A percentile compares a stretch with the other conserved stretches of the same genome.
Evolutionary conservation across 2,113 vertebrate species (phyloP).

Genomic region (Lophius piscatorius): DNA sequence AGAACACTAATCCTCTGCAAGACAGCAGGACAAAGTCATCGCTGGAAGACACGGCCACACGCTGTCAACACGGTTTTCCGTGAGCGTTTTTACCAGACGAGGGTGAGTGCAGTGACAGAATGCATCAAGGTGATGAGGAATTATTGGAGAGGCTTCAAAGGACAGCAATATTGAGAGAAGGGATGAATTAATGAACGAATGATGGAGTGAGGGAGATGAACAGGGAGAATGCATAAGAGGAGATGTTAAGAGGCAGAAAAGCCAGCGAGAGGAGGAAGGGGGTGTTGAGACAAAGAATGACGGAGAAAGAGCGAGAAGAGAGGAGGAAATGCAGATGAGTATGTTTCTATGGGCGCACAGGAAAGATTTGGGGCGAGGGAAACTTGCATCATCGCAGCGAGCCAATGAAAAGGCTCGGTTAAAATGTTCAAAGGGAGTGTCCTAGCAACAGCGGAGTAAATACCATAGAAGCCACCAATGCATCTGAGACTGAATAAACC

Average conservation of each 20-base stretch:
- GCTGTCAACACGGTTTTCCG: slow-evolving; percentile 54
- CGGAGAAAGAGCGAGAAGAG: slow-evolving; percentile 39
- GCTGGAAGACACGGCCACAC: slow-evolving; percentile 36
- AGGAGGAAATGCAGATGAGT: slow-evolving; percentile 66
- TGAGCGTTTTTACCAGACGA: slow-evolving; percentile 31
- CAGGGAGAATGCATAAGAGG: slow-evolving; percentile 14
- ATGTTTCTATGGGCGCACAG: slow-evolving; percentile 81
- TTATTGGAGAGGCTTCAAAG: background rate
- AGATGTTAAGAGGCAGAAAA: slow-evolving; percentile 1
- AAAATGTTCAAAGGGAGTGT: slow-evolving; percentile 86
- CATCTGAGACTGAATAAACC: slow-evolving; percentile 51
- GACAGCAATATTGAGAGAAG: slow-evolving; percentile 8
- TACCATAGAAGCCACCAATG: slow-evolving; percentile 72
- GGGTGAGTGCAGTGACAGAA: slow-evolving; percentile 46
- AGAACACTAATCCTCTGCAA: slow-evolving; percentile 42
- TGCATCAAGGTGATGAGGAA: slow-evolving; percentile 10
- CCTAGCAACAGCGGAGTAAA: slow-evolving; percentile 86
- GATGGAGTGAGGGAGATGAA: slow-evolving; percentile 21
- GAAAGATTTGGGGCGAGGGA: slow-evolving; percentile 82
- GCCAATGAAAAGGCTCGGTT: slow-evolving; percentile 77
- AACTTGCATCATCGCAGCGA: slow-evolving; percentile 79
- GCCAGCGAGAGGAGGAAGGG: background rate
- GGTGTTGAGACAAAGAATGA: slow-evolving; percentile 51
- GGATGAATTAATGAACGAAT: slow-evolving; percentile 30
- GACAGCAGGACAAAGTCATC: slow-evolving; percentile 31